Percentiles rank a stretch among this genome's conserved stretches.
Evolutionary conservation across 1,140 invertebrate genomes (phyloP).

Genomic region (Drosophila kohkoa): DNA sequence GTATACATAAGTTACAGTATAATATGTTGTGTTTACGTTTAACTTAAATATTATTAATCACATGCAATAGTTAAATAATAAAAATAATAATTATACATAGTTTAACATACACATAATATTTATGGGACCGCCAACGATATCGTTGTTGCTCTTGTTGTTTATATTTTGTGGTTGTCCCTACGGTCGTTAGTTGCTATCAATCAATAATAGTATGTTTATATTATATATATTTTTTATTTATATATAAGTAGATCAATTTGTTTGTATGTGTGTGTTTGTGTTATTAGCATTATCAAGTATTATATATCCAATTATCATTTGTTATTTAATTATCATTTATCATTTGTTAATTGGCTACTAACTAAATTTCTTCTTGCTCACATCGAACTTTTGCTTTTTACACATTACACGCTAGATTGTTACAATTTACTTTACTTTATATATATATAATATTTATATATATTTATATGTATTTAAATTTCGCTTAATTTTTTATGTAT

Average conservation of each 20-base stretch:
- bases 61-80: conserved; percentile 84
- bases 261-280: conserved; percentile 7
- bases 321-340: conserved; percentile 20
- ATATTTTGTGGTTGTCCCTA: not conserved
- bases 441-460: conserved; percentile 43
- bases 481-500: conserved; percentile 49
- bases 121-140: conserved; percentile 3
- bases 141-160: not conserved
- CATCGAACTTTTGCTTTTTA: conserved; percentile 70
- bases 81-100: conserved; percentile 82
- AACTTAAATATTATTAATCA: conserved; percentile 84
- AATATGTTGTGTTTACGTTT: conserved; percentile 80
- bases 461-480: conserved; percentile 12
- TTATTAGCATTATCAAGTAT: conserved; percentile 31
- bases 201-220: conserved; percentile 32
- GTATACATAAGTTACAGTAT: conserved; percentile 82
- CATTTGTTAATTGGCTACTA: conserved; percentile 79
- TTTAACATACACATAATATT: conserved; percentile 56
- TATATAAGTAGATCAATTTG: conserved; percentile 55
- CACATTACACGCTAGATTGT: conserved; percentile 76
- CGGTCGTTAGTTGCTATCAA: conserved; percentile 35
- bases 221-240: conserved; percentile 24
- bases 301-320: conserved; percentile 19
- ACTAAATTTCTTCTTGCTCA: conserved; percentile 72
- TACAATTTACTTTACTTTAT: conserved; percentile 65